Evolutionary conservation across 2,888 invertebrate genomes (phyloP), one percentile per base, ranked within the genome.

Genomic region (Ophioninae sp.): DNA sequence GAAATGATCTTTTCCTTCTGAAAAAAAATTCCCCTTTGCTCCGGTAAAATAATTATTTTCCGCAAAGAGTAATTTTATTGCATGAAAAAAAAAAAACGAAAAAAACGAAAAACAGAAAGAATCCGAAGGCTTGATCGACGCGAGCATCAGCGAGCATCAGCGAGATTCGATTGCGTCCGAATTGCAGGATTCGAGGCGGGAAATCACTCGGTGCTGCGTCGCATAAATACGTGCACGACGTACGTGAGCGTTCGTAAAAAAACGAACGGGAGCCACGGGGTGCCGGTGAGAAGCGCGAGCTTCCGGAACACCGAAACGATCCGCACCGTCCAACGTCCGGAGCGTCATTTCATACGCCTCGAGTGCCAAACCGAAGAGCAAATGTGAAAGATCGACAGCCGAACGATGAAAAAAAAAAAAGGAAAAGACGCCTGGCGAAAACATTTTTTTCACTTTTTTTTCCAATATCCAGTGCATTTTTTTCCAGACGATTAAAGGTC

Each of bases 201-300:
- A n/a, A 94, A 94, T 89, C 94, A 94, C 86, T 94, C 94, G 82
- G 93, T 94, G 83, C 93, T 95, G 30, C 94, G 95, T 86, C 93
- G 95, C 85, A 94, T 94, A 90, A 95, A 95, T 92, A 95, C 95
- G 22, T 94, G 94, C 91, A 95, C 95, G 81, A 95, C 95, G 3
- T 95, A 95, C 92, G 93, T 95, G 87, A 95, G 95, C 90, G 93
- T 95, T 87, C 93, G 94, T 78, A 93, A 94, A 65, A 93, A 93
- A 85, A 91, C 89, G 71, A 91, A 91, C 79, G 90, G 87, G 41
- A 90, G 86, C 69, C 88, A 88, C 73, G 76, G 77, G 17, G 85
- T 87, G 7, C 87, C 90, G 7, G 86, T 84, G 13, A 88, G 89
- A 86, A 90, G 89, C 63, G 88, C 88, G 6, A 90, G 90, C 77